These are phyloP conservation scores for Scartelaos histophorus DNA, from an alignment of 2,113 vertebrate species.

Conservation along the genomic window DNA sequence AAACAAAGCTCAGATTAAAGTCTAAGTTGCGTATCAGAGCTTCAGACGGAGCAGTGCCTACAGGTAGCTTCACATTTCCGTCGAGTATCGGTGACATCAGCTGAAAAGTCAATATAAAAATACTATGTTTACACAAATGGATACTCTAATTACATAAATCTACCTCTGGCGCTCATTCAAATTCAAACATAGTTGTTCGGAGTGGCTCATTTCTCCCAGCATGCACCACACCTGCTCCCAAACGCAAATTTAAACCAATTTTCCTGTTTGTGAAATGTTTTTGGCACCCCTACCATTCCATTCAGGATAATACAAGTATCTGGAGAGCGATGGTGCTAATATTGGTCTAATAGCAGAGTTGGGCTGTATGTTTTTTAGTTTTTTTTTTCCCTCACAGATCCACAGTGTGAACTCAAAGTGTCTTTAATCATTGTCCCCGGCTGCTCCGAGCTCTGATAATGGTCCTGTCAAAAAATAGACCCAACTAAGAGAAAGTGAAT, in stretches of 20 bases:
- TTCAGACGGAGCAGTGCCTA: no score
- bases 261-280: neutral
- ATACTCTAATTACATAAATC: no score
- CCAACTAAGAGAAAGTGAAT: conserved; percentile 34
- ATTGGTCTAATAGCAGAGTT: conserved; percentile 22
- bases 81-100: no score
- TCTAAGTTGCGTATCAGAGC: no score
- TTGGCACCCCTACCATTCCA: neutral
- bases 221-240: neutral
- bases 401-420: conserved; percentile 26
- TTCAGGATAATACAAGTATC: rapidly evolving
- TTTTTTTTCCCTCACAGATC: neutral
- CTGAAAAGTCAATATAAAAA: no score
- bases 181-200: no score
- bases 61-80: no score
- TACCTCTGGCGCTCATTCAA: no score
- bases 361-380: conserved; percentile 1
- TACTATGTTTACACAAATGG: no score
- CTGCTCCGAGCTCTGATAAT: conserved; percentile 32
- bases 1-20: no score
- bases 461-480: conserved; percentile 34
- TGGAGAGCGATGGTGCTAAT: neutral
- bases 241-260: neutral
- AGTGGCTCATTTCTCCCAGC: neutral
- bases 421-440: conserved; percentile 41